Conservation (phyloP, 2,888 invertebrate genomes). For the Amphipyra tragopoginis region DNA sequence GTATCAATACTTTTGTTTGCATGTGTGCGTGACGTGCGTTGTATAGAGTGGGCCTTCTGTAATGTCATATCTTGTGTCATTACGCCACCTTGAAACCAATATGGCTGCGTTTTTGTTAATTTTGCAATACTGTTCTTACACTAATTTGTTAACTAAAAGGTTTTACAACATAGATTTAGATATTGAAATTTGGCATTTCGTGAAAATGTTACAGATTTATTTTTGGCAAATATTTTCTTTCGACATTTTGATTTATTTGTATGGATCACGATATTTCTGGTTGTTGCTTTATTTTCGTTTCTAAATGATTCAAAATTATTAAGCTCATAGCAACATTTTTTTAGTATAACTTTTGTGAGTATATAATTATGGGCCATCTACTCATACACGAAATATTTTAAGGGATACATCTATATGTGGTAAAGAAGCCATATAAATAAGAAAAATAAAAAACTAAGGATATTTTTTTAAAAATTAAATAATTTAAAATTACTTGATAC, state of each 20-base stretch:
- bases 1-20: neutral
- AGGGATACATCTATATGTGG: too few species aligned
- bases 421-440: too few species aligned
- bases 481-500: too few species aligned
- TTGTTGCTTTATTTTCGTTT: conserved; percentile 15
- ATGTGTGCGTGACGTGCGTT: neutral
- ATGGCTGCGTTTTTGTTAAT: conserved; percentile 56
- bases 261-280: conserved; percentile 49
- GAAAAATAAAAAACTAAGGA: too few species aligned
- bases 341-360: too few species aligned
- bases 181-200: conserved; percentile 23
- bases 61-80: conserved; percentile 7
- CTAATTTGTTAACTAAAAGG: conserved; percentile 52
- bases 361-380: too few species aligned
- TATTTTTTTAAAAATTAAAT: too few species aligned
- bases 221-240: conserved; percentile 28
- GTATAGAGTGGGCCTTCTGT: conserved; percentile 13
- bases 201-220: conserved; percentile 16
- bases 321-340: neutral
- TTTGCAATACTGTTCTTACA: conserved; percentile 53
- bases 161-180: conserved; percentile 25
- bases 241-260: conserved; percentile 15
- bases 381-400: too few species aligned
- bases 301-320: neutral
- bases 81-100: conserved; percentile 37